phyloP scores from a whole-genome alignment of 1,140 invertebrate genomes.

The Drosophila cardini region DNA sequence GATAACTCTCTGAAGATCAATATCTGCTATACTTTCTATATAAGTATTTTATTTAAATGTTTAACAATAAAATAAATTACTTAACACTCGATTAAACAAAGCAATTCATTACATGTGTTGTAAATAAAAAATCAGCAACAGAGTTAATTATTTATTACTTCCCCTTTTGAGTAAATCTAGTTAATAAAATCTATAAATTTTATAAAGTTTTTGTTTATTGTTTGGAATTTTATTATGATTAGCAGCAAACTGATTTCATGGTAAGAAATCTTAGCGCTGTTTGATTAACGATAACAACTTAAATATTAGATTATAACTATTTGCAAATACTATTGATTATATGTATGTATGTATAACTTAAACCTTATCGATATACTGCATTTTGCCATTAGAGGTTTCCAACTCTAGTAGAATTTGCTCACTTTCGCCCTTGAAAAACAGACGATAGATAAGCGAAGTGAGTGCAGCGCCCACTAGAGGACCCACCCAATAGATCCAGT shows the following conservation, averaged over 20 bases:
- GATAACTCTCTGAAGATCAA: no score
- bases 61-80: no score
- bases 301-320: slow-evolving; percentile 29
- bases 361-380: slow-evolving; percentile 56
- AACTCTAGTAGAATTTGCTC: slow-evolving; percentile 51
- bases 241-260: slow-evolving; percentile 2
- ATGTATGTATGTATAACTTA: slow-evolving; percentile 12
- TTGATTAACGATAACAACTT: slow-evolving; percentile 15
- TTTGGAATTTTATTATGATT: no score
- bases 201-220: no score
- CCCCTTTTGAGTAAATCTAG: no score
- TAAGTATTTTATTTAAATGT: no score
- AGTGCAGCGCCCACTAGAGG: slow-evolving; percentile 87
- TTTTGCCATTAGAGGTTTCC: slow-evolving; percentile 43
- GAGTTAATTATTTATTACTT: no score
- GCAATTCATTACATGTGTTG: no score
- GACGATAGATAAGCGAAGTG: slow-evolving; percentile 87
- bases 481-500: slow-evolving; percentile 93
- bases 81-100: no score
- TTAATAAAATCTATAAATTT: no score
- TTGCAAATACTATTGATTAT: neutral
- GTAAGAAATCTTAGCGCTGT: slow-evolving; percentile 14
- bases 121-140: no score
- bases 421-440: slow-evolving; percentile 82
- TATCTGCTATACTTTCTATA: no score